These are phyloP conservation scores for Lithosia quadra DNA, from an alignment of 2,888 invertebrate genomes.

Conservation along the genomic window DNA sequence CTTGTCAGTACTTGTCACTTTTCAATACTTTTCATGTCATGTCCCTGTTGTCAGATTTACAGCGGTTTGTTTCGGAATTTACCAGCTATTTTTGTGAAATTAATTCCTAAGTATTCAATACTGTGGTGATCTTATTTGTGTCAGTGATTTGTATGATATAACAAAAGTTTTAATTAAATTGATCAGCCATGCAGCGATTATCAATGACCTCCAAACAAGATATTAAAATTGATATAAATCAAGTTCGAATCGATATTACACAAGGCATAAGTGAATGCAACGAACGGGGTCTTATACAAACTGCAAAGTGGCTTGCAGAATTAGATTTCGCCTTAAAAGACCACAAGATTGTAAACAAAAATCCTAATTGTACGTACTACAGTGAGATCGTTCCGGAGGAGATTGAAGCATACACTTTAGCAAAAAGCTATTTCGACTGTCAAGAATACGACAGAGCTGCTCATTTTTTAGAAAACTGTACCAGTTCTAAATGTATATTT, in stretches of 20 bases:
- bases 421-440: conserved; percentile 95
- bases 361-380: conserved; percentile 73
- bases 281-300: conserved; percentile 92
- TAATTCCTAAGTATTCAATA: background rate
- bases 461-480: conserved; percentile 91
- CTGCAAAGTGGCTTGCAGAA: conserved; percentile 96
- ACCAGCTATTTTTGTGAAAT: background rate
- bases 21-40: too few species aligned
- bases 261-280: conserved; percentile 89
- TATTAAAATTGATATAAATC: conserved; percentile 76
- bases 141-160: background rate
- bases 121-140: background rate
- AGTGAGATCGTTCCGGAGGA: conserved; percentile 87
- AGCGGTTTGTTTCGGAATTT: conserved; percentile 1
- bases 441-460: conserved; percentile 96
- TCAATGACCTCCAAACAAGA: conserved; percentile 73
- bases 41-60: too few species aligned
- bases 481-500: conserved; percentile 91
- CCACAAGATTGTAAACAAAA: conserved; percentile 86
- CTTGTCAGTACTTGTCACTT: too few species aligned
- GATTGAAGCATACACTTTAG: conserved; percentile 91
- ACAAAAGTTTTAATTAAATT: background rate
- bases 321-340: conserved; percentile 92
- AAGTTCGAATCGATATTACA: conserved; percentile 78
- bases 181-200: conserved; percentile 65